These are phyloP conservation scores for Microplitis demolitor DNA, from an alignment of 1,140 invertebrate genomes.

Conservation along the genomic window DNA sequence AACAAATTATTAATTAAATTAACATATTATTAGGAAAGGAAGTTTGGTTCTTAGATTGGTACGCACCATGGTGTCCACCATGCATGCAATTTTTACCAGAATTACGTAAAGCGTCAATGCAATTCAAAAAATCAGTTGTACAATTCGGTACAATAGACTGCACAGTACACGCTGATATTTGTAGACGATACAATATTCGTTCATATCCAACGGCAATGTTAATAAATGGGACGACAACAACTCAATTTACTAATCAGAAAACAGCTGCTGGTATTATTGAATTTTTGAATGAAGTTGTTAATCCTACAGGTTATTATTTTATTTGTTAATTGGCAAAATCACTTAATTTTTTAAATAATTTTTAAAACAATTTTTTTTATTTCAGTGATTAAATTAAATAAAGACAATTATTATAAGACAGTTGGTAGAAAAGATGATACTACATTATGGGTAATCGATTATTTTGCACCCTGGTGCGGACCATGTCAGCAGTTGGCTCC, in stretches of 20 bases:
- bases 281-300: slow-evolving; percentile 69
- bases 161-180: slow-evolving; percentile 62
- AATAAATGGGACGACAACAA: slow-evolving; percentile 68
- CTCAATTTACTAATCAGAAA: slow-evolving; percentile 69
- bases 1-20: background rate
- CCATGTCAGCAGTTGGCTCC: slow-evolving; percentile 70
- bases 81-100: slow-evolving; percentile 76
- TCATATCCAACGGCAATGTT: slow-evolving; percentile 79
- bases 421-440: slow-evolving; percentile 60
- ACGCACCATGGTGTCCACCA: slow-evolving; percentile 85
- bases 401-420: slow-evolving; percentile 63
- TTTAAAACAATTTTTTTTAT: slow-evolving; percentile 33
- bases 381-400: slow-evolving; percentile 66
- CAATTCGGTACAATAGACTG: slow-evolving; percentile 75
- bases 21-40: slow-evolving; percentile 47
- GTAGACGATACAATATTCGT: slow-evolving; percentile 68
- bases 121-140: slow-evolving; percentile 58
- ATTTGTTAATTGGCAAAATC: background rate
- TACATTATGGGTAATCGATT: slow-evolving; percentile 71
- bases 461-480: slow-evolving; percentile 73
- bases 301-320: slow-evolving; percentile 56
- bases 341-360: slow-evolving; percentile 14
- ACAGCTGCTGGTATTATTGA: slow-evolving; percentile 67
- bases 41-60: slow-evolving; percentile 80
- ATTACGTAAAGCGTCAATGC: slow-evolving; percentile 71